phyloP scores from a whole-genome alignment of 2,888 invertebrate genomes.

The Lymantria monacha region DNA sequence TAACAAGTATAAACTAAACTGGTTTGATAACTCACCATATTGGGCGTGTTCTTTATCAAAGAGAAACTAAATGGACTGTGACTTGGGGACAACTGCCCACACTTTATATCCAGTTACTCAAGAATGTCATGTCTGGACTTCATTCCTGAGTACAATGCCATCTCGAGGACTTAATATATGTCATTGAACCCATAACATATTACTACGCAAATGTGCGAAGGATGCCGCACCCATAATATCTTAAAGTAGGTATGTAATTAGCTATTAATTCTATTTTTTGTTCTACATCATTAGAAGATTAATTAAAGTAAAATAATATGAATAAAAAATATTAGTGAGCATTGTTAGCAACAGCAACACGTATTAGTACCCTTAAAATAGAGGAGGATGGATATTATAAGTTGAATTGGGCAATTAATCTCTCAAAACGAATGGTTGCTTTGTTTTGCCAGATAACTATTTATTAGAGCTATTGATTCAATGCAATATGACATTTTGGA shows the following conservation, averaged over 20 bases:
- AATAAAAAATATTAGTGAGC: too few relatives aligned
- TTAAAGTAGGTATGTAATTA: conserved; percentile 18
- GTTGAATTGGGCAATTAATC: too few relatives aligned
- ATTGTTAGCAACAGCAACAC: too few relatives aligned
- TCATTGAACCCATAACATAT: conserved; percentile 55
- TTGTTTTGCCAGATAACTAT: too few relatives aligned
- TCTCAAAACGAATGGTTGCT: too few relatives aligned
- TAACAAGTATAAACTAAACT: conserved; percentile 31
- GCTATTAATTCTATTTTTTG: conserved; percentile 6
- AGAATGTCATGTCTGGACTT: conserved; percentile 75
- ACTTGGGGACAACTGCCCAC: conserved; percentile 56
- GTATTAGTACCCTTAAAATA: too few relatives aligned
- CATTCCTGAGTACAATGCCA: conserved; percentile 68
- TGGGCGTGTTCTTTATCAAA: conserved; percentile 56
- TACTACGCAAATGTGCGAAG: conserved; percentile 39
- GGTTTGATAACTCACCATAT: conserved; percentile 63
- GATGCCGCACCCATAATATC: conserved; percentile 17
- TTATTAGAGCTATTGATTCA: too few relatives aligned
- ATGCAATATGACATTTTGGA: too few relatives aligned
- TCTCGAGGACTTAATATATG: conserved; percentile 56
- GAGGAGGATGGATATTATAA: too few relatives aligned
- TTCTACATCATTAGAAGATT: not conserved
- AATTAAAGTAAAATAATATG: too few relatives aligned
- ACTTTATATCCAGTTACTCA: conserved; percentile 75
- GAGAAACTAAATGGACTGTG: conserved; percentile 59